Base-by-base conservation (phyloP, 2,888 invertebrate species). In the Drosophila fungiperda region DNA sequence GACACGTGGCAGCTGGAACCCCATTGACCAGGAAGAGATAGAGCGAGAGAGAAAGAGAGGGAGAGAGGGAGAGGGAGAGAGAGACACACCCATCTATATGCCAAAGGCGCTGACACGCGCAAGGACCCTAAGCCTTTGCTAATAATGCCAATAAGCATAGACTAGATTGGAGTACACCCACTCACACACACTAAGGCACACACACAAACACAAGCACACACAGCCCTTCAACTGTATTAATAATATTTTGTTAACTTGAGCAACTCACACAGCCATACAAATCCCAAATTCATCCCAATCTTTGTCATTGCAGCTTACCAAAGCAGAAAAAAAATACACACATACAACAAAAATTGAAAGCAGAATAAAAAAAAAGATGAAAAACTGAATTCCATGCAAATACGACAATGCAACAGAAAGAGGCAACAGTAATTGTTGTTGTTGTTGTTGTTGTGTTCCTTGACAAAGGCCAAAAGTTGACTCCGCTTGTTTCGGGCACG, bases 401-500 rank as follows among this genome's bases (percentile, higher is more conserved):
- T 78, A 67, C 23, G 26, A 36, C 54, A 45, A 15, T 54, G 68
- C 20, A 45, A 70, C 15, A 76, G 54, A 66, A 64, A 50, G 65
- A 71, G 78, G 68, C 73, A 78, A 68, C 68, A 61, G 73, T 69
- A 71, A 73, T 74, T 73, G 83, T 73, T 83, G 53, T 68, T 84
- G 68, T 38, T 23, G 82, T 69, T 82, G 73, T 60, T 68, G 53
- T 68, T 84, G 68, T 38, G 68, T 48, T 61, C 42, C 54, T 65
- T 78, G 83, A 83, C 89, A 83, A 73, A 71, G 87, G 71, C 61
- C 79, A 79, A 85, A 89, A 89, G 87, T 85, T 87, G 73, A 64
- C 73, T 83, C 76, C 72, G 71, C 65, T 72, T 77, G 73, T 80
- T 66, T 76, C 62, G 67, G 50, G 26, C 55, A 54, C 66, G 35